These are phyloP conservation scores for Ridgeia piscesae DNA, from an alignment of 1,140 invertebrate species.

Conservation along the genomic window DNA sequence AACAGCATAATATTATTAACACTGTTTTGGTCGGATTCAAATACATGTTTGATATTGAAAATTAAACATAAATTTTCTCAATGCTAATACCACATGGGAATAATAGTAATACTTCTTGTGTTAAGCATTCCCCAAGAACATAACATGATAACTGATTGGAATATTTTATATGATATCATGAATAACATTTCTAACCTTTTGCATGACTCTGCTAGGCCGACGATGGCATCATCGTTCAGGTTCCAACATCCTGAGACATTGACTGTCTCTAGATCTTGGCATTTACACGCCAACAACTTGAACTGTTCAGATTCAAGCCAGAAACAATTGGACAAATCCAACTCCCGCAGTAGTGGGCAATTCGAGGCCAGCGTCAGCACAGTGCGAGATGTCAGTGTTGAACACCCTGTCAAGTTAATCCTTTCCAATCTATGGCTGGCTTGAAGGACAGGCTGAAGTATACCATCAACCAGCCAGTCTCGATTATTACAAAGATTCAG, in stretches of 20 bases:
- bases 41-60: background rate
- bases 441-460: background rate
- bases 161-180: background rate
- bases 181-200: background rate
- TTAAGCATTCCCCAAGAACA: background rate
- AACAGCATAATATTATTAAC: background rate
- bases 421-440: background rate
- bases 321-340: background rate
- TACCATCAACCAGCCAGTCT: background rate
- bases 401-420: background rate
- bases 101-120: too few relatives aligned
- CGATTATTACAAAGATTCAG: background rate
- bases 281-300: background rate
- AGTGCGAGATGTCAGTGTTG: background rate
- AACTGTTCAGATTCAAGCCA: conserved; percentile 5
- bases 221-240: background rate
- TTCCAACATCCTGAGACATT: background rate
- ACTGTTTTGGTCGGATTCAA: background rate
- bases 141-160: background rate
- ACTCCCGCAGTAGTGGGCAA: background rate
- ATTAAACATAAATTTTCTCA: background rate
- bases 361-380: background rate
- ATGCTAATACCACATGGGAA: too few relatives aligned
- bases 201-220: background rate
- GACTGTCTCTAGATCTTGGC: background rate